Percentiles rank a stretch among this genome's conserved stretches.
Evolutionary conservation across 2,113 vertebrate genomes (phyloP).

Genomic region (Rhabdomys dilectus): DNA sequence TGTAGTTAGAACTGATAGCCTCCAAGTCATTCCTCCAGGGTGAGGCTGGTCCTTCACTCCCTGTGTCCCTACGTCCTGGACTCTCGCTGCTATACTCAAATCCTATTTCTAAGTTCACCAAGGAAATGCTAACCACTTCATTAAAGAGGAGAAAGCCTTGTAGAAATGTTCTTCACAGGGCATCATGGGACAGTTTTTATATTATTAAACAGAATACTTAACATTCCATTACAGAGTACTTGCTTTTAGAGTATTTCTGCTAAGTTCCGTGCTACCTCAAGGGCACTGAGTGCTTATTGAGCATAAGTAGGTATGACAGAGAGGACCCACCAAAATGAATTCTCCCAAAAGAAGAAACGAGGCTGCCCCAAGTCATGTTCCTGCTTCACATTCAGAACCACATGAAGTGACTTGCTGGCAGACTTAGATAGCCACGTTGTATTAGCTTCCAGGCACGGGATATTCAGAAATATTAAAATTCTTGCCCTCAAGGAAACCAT

Average conservation of each 20-base stretch:
- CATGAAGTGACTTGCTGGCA: slow-evolving; percentile 6
- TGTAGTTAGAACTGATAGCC: background rate
- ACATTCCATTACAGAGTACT: slow-evolving; percentile 55
- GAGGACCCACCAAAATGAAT: background rate
- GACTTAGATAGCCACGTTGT: slow-evolving; percentile 35
- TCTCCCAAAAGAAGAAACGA: background rate
- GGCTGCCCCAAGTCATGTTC: background rate
- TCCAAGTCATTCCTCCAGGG: background rate
- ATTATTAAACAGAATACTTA: slow-evolving; percentile 68
- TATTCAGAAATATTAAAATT: slow-evolving; percentile 67
- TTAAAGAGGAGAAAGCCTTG: background rate
- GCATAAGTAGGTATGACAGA: background rate
- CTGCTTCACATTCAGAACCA: background rate
- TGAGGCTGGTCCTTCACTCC: background rate
- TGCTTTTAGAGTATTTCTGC: slow-evolving; percentile 63
- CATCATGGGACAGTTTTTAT: slow-evolving; percentile 38
- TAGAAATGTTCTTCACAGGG: background rate
- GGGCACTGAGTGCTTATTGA: slow-evolving; percentile 17
- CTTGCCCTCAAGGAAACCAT: slow-evolving; percentile 27
- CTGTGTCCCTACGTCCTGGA: background rate
- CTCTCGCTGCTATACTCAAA: background rate
- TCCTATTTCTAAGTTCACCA: background rate
- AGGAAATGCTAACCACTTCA: slow-evolving; percentile 26
- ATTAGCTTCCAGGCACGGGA: slow-evolving; percentile 29
- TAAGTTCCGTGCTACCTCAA: slow-evolving; percentile 6